Evolutionary conservation across 2,113 vertebrate genomes (phyloP), one percentile per base, ranked within the genome.

Genomic region (Cyprinodon tularosa): DNA sequence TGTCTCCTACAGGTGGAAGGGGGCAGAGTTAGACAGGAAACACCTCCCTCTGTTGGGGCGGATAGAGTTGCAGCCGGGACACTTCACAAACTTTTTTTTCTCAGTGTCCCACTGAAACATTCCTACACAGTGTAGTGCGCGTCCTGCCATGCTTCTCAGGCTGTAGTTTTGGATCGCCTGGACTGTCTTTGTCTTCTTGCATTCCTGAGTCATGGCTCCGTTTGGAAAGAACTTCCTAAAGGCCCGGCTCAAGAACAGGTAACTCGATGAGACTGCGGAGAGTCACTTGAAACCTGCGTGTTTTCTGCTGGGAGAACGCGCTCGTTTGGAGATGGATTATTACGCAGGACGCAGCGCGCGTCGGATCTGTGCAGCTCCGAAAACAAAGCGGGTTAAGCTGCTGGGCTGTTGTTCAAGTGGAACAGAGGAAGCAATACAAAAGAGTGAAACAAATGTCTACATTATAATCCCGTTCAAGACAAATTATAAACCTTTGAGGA

Each of bases 161-260:
- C 62, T 66, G 36, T 91, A 78, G 78, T 59, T 62, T 45, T 37
- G 74, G 74, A 66, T 69, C 70, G 45, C 71, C 69, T 68, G 20
- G 17, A 15, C 15, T 14, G 57, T 29, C 44, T 48, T 48, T 4
- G 1, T 9, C 22, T 20, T 9, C 15, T 59, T 8, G 22, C 48
- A 76, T 59, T 70, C 4, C 57, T 3, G 64, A 70, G 90, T 79
- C 89, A 99, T 98, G 97, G 96, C 97, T 91, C 97, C 96, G 68
- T 97, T 98, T 84, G 96, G 97, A 78, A 96, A 93, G 92, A 96
- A 95, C 90, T 95, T 98, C 85, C 90, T 98, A 59, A 99, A 97
- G 94, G 92, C 96, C 40, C 95, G 96, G 15, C 94, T 96, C 90
- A 98, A 96, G 92, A 96, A 88, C 94, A 97, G 96, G 97, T 98